A percentile compares a stretch with the other conserved stretches of the same genome.
phyloP scores from a whole-genome alignment of 2,113 vertebrate species.

The Jacana jacana region DNA sequence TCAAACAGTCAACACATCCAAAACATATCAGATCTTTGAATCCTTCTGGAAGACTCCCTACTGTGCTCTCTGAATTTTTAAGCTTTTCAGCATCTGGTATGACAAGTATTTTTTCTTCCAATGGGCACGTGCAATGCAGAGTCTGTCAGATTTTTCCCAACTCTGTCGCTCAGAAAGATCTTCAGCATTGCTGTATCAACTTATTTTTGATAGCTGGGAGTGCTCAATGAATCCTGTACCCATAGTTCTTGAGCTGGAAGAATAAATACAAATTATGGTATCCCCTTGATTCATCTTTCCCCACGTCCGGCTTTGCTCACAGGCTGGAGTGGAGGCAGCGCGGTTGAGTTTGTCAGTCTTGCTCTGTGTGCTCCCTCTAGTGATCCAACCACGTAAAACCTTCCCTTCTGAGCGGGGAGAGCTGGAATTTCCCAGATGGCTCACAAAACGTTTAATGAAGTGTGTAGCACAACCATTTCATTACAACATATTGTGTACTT shows the following conservation, averaged over 20 bases:
- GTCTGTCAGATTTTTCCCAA: neutral
- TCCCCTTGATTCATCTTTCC: neutral
- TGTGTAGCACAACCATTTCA: slow-evolving; percentile 80
- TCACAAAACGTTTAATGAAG: slow-evolving; percentile 82
- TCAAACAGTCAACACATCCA: slow-evolving; percentile 24
- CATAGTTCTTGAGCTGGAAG: neutral
- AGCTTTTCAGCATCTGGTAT: slow-evolving; percentile 4
- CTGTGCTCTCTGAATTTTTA: slow-evolving; percentile 36
- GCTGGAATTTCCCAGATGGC: slow-evolving; percentile 77
- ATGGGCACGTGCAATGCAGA: neutral
- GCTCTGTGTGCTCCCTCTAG: slow-evolving; percentile 31
- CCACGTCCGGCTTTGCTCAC: neutral
- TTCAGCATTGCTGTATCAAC: neutral
- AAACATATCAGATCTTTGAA: slow-evolving; percentile 41
- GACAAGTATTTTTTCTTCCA: slow-evolving; percentile 35
- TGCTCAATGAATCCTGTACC: neutral
- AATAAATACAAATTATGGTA: neutral
- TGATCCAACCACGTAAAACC: slow-evolving; percentile 34
- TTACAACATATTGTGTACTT: slow-evolving; percentile 82
- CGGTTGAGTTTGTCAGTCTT: neutral
- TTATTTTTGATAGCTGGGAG: neutral
- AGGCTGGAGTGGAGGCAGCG: neutral
- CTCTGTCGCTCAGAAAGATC: neutral
- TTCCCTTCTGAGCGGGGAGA: slow-evolving; percentile 30
- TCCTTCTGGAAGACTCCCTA: slow-evolving; percentile 41